Base-by-base conservation (phyloP, 2,797 vertebrate species). In the Anas bahamensis region DNA sequence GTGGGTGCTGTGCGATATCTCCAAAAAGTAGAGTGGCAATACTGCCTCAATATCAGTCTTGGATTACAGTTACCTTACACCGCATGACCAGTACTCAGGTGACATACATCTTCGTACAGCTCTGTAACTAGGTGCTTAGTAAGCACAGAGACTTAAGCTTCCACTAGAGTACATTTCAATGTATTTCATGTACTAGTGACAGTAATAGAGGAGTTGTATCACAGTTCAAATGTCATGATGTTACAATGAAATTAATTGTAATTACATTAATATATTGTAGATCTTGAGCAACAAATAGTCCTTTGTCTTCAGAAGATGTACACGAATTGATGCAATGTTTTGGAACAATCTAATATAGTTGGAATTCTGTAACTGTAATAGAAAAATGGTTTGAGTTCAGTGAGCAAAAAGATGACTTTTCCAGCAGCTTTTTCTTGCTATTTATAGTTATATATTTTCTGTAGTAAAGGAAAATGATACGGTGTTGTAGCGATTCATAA, bases 271-370 rank as follows among this genome's bases (percentile, higher is more conserved):
- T 55, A 29, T 33, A 41, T 82, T 84, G 19, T 4, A 5, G 29
- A 28, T 60, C 56, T 79, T 46, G 37, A 77, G 24, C 83, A 57
- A 6, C 46, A 83, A 44, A 66, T 13, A 64, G 5, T 65, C 9
- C 71, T 69, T 57, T 86, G 28, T 72, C 81, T 95, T 37, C 61
- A 39, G 52, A 76, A 86, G 50, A 80, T 48, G 55, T 35, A 17
- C 19, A 37, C 37, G n/a, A 66, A 9, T 83, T 44, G 68, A 1
- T 73, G 48, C 57, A 78, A 29, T 69, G 46, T 55, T 80, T 84
- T 93, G 69, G 85, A 72, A 86, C 35, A 53, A 83, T 78, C 39
- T 66, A 52, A 8, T 70, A 17, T 19, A 48, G 87, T 83, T 94
- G 72, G 13, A 59, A 52, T 66, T 77, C 35, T 88, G 66, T 61